phyloP scores from a whole-genome alignment of 2,888 invertebrate genomes.

The Endomychus coccineus region DNA sequence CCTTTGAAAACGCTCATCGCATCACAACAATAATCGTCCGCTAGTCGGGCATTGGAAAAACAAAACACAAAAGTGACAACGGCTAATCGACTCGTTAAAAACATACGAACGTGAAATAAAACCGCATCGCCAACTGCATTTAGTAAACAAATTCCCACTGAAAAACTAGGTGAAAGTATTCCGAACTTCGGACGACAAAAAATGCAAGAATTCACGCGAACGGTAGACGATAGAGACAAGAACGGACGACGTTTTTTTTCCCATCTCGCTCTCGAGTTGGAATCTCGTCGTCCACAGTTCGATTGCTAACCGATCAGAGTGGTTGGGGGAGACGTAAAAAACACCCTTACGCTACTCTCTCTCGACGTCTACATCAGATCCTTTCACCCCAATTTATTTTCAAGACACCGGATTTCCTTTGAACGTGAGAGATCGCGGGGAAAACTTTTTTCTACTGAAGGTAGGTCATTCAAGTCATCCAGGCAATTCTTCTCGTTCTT shows the following conservation, averaged over 20 bases:
- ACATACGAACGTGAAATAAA: constrained; percentile 5
- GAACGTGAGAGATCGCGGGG: constrained; percentile 19
- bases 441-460: constrained; percentile 22
- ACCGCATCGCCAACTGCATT: constrained; percentile 14
- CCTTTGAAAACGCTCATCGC: too few relatives aligned
- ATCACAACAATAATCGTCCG: constrained; percentile 2
- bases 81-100: constrained; percentile 8
- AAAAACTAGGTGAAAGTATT: constrained; percentile 17
- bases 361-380: constrained; percentile 28
- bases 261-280: constrained; percentile 9
- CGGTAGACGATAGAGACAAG: constrained; percentile 1
- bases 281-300: constrained; percentile 11
- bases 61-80: constrained; percentile 11
- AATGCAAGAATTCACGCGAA: constrained; percentile 9
- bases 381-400: constrained; percentile 27
- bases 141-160: constrained; percentile 16
- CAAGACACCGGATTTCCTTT: constrained; percentile 29
- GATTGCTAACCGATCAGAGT: constrained; percentile 14
- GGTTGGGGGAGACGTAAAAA: constrained; percentile 18
- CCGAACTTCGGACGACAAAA: constrained; percentile 11
- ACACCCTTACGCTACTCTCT: too few relatives aligned
- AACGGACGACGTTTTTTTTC: constrained; percentile 1
- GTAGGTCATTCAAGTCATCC: constrained; percentile 19
- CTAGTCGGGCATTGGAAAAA: neutral
- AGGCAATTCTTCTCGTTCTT: neutral